These are phyloP conservation scores for Clistopyga incitator DNA, from an alignment of 2,888 invertebrate species.

Conservation along the genomic window DNA sequence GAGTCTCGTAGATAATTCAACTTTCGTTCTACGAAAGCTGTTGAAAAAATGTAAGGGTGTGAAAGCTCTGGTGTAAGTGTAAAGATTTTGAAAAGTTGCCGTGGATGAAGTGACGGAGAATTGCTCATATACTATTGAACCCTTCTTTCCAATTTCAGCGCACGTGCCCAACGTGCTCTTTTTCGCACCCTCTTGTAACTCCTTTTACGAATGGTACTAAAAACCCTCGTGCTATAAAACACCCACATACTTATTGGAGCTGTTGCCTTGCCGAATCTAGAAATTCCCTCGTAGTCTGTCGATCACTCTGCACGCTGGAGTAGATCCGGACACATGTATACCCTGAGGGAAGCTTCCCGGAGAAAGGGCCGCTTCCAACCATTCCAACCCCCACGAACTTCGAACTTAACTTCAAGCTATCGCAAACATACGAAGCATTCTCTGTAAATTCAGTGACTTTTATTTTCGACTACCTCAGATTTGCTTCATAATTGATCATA, in stretches of 20 bases:
- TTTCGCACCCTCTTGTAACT: neutral
- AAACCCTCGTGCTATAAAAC: neutral
- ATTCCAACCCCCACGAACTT: neutral
- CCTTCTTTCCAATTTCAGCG: too few relatives aligned
- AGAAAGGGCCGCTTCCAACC: constrained; percentile 27
- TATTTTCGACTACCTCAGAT: too few relatives aligned
- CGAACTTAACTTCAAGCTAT: neutral
- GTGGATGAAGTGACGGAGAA: too few relatives aligned
- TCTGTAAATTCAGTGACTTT: too few relatives aligned
- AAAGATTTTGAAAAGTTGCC: too few relatives aligned
- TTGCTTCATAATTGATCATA: too few relatives aligned
- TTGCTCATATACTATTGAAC: too few relatives aligned
- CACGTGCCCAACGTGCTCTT: too few relatives aligned
- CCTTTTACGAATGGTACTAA: neutral
- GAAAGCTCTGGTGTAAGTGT: too few relatives aligned
- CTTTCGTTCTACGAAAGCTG: too few relatives aligned
- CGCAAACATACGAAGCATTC: neutral
- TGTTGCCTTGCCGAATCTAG: neutral
- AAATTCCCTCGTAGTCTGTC: constrained; percentile 23
- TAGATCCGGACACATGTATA: neutral
- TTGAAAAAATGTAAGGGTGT: too few relatives aligned
- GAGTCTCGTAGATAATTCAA: too few relatives aligned
- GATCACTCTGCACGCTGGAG: constrained; percentile 1
- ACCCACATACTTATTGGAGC: neutral
- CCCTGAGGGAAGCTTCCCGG: constrained; percentile 19